A percentile compares a stretch with the other conserved stretches of the same genome.
phyloP scores from a whole-genome alignment of 2,113 vertebrate species.

The Poicephalus meyeri region DNA sequence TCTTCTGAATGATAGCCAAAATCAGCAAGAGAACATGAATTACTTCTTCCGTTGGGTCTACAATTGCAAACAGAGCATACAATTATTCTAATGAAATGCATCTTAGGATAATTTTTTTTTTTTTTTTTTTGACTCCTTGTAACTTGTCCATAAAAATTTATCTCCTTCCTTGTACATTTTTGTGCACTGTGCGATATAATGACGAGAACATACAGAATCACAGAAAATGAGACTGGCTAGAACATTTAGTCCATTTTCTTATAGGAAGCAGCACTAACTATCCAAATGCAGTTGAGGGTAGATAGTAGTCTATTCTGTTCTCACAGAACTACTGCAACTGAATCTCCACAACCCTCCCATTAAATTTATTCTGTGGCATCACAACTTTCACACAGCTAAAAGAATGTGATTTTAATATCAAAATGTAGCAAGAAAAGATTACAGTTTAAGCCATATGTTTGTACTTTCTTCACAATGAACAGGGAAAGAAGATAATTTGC shows the following conservation, averaged over 20 bases:
- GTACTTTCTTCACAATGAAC: background rate
- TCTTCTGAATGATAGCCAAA: background rate
- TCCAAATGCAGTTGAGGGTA: background rate
- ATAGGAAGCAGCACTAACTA: background rate
- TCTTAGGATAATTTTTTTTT: background rate
- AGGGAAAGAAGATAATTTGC: background rate
- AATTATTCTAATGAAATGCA: background rate
- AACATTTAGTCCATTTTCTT: background rate
- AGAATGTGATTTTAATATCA: background rate
- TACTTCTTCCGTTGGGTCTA: background rate
- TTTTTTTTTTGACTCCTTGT: background rate
- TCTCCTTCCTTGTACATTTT: background rate
- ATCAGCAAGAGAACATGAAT: background rate
- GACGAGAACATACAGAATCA: background rate
- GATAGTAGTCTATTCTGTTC: background rate
- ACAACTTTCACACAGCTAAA: background rate
- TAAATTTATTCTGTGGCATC: background rate
- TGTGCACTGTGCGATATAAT: background rate
- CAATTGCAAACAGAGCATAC: background rate
- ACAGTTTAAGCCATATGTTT: background rate
- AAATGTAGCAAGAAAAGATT: background rate
- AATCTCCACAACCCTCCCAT: background rate
- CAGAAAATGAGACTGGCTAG: background rate
- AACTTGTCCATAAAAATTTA: background rate
- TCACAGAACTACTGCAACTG: background rate